Base-by-base conservation (phyloP, 2,113 vertebrate species). In the Ciconia maguari region DNA sequence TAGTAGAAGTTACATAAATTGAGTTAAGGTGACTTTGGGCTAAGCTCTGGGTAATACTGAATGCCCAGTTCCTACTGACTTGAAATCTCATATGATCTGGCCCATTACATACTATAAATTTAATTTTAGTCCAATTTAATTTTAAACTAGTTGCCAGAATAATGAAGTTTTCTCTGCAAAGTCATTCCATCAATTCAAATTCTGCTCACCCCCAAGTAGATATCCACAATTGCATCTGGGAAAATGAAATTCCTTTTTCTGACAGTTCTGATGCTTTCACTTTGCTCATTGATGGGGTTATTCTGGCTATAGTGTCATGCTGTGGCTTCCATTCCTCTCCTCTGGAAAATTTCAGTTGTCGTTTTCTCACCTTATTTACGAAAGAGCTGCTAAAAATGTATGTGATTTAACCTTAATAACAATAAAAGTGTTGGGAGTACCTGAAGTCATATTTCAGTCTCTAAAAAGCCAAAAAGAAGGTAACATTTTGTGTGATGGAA, bases 121-220 rank as follows among this genome's bases (percentile, higher is more conserved):
- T 82, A 78, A 85, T 94, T 89, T 89, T 34, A 72, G 44, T 48
- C 17, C 62, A 85, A 85, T 87, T 91, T 78, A 70, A 84, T 85
- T 87, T 75, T 80, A 60, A 88, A 58, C 75, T 48, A 57, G 48
- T 85, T 89, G 61, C 44, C 49, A 87, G 83, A 72, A 27, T 79
- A 94, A 91, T 49, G 57, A 95, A 48, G 34, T 79, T 90, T 93
- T 89, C 38, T 75, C 48, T 49, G 30, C 38, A 85, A 89, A 95
- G 61, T 83, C 32, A 60, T 87, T 87, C 48, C 82, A 48, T 68
- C 55, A 89, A 48, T 79, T 78, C 36, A 76, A 30, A 38, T 85
- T 82, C 60, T 72, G 9, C 30, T 83, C 41, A 91, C 7, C 27
- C 41, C 52, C 60, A 89, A 87, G 78, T 3, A 75, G 74, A 87